Percentiles rank a stretch among this genome's conserved stretches.
These are phyloP conservation scores for Drosophila parabipectinata DNA, from an alignment of 1,140 invertebrate genomes.

Conservation along the genomic window DNA sequence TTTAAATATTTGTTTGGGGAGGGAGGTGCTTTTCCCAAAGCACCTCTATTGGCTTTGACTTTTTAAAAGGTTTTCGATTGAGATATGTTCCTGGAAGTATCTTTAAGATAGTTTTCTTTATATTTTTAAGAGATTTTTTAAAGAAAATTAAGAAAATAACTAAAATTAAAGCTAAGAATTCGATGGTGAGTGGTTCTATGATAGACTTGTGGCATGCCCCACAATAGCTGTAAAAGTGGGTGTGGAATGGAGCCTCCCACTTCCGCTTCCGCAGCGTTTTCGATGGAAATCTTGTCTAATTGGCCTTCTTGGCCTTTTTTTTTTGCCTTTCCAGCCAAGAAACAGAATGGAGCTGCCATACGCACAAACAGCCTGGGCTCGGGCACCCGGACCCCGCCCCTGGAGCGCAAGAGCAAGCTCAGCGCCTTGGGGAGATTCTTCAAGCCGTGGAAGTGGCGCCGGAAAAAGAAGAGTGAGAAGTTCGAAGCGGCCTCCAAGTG, in stretches of 20 bases:
- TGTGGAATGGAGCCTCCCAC: constrained; percentile 40
- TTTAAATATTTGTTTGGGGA: constrained; percentile 31
- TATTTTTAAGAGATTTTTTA: background rate
- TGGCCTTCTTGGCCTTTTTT: constrained; percentile 9
- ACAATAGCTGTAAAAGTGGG: constrained; percentile 44
- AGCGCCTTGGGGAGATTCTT: constrained; percentile 96
- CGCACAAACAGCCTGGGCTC: constrained; percentile 94
- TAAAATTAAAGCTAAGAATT: background rate
- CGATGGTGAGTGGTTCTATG: no score
- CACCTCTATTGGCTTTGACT: background rate
- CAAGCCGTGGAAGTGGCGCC: constrained; percentile 99
- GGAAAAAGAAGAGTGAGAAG: constrained; percentile 99
- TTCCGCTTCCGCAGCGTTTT: constrained; percentile 59
- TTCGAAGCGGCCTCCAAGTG: constrained; percentile 97
- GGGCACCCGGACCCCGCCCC: constrained; percentile 90
- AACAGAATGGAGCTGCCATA: constrained; percentile 95
- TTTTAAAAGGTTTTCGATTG: background rate
- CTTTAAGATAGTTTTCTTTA: background rate
- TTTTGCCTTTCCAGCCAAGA: constrained; percentile 91
- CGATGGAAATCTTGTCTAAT: constrained; percentile 37
- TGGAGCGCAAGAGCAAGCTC: constrained; percentile 96
- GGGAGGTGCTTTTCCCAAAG: no score
- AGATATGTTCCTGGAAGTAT: background rate
- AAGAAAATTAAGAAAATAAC: background rate
- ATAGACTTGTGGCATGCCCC: constrained; percentile 39